Percentiles rank a stretch among this genome's conserved stretches.
phyloP scores from a whole-genome alignment of 1,140 invertebrate genomes.

The Camponotus floridanus region DNA sequence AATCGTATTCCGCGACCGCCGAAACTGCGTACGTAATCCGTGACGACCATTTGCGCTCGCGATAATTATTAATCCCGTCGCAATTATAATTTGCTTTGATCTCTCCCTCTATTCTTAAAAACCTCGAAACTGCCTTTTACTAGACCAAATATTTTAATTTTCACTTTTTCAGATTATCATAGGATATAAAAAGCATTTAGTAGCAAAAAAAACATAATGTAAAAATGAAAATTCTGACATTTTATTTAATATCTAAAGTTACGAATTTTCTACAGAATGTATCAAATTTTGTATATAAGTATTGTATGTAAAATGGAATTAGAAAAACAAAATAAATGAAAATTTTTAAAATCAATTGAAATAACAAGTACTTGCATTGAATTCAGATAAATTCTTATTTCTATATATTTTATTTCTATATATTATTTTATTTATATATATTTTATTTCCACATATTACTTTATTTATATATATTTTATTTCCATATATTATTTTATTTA shows the following conservation, averaged over 20 bases:
- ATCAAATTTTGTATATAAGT: not conserved
- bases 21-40: constrained; percentile 3
- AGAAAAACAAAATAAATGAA: not conserved
- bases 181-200: not conserved
- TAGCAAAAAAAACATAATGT: not conserved
- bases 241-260: not conserved
- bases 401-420: not conserved
- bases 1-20: not conserved
- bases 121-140: not conserved
- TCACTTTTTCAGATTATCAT: no score
- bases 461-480: not conserved
- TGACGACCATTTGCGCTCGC: not conserved
- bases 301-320: not conserved
- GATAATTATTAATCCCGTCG: constrained; percentile 7
- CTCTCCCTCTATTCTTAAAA: not conserved
- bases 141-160: not conserved
- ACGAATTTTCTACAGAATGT: not conserved
- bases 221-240: not conserved
- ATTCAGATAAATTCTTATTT: not conserved
- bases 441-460: not conserved
- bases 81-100: not conserved
- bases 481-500: no score
- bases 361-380: no score
- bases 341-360: not conserved
- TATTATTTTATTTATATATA: not conserved